Evolutionary conservation across 1,140 invertebrate species (phyloP), one percentile per base, ranked within the genome.

Genomic region (Ridgeia piscesae): DNA sequence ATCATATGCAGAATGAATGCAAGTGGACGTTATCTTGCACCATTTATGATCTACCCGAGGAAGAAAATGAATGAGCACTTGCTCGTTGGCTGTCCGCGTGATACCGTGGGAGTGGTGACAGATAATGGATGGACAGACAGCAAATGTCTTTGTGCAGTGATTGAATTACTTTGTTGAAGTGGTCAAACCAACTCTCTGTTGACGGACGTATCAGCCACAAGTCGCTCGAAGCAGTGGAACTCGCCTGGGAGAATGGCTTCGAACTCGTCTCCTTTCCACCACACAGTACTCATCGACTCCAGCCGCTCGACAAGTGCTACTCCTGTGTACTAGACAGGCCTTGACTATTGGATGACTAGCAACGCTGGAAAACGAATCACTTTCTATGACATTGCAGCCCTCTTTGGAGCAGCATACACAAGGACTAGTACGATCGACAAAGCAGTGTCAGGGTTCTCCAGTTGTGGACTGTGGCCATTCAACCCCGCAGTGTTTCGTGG

Each of bases 41-140:
- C 95, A 33, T 91, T 94, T 50, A 93, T 95, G 35, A 94, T 95
- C 77, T 95, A 94, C 91, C 94, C 94, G 31, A 91, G 95, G 93
- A 93, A 93, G 58, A 91, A 93, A 33, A 94, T 94, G 93, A 92
- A 92, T n/a, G 93, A 94, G 31, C 92, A 95, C 93, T 96, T 97
- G 93, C 92, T 96, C 33, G 95, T 94, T 92, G 95, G 95, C 48
- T 88, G 92, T 88, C 91, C 91, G 77, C 27, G 93, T 92, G 92
- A 89, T 27, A 34, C 93, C 33, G 88, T 93, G 42, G 93, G 93
- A 91, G 34, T 94, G 34, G 88, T 92, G 33, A 33, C 33, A 33
- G 77, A 93, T 11, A 94, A 35, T 92, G 94, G 94, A 31, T 94
- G 93, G 93, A 94, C 91, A 58, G 91, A 94, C 91, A 35, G 42